A percentile compares a stretch with the other conserved stretches of the same genome.
These are phyloP conservation scores for Epinephelus coioides DNA, from an alignment of 2,797 vertebrate genomes.

Conservation along the genomic window DNA sequence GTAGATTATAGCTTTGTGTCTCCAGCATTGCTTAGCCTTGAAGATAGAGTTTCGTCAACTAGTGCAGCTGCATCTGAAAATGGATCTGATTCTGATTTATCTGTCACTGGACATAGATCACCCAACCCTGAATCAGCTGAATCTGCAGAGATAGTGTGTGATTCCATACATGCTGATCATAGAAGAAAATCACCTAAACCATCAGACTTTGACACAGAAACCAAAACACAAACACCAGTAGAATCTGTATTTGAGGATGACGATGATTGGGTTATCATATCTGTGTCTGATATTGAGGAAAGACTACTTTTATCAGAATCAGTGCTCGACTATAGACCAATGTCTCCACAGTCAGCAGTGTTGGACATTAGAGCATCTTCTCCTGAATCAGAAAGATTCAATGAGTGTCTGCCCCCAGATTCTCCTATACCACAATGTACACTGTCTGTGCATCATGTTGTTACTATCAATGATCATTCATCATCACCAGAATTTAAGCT, in stretches of 20 bases:
- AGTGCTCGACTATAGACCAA: constrained; percentile 21
- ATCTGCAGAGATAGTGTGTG: neutral
- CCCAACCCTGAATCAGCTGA: constrained; percentile 21
- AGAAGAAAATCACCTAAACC: constrained; percentile 8
- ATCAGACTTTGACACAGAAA: constrained; percentile 11
- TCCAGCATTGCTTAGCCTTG: constrained; percentile 16
- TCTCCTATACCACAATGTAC: constrained; percentile 50
- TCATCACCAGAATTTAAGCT: constrained; percentile 66
- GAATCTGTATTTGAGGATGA: constrained; percentile 31
- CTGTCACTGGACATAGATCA: constrained; percentile 10
- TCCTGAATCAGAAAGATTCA: constrained; percentile 46
- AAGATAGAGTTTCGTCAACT: constrained; percentile 52
- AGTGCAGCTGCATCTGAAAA: constrained; percentile 55
- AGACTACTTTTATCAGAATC: constrained; percentile 38
- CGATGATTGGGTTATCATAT: constrained; percentile 54
- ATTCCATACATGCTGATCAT: constrained; percentile 2
- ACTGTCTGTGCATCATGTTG: constrained; percentile 20
- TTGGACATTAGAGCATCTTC: constrained; percentile 28
- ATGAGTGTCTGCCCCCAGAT: constrained; percentile 48
- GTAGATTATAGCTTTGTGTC: constrained; percentile 44
- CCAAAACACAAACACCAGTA: constrained; percentile 33
- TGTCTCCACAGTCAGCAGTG: constrained; percentile 25
- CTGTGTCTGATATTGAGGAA: constrained; percentile 50
- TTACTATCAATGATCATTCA: constrained; percentile 31
- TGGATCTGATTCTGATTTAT: constrained; percentile 40